phyloP scores from a whole-genome alignment of 2,888 invertebrate species.

The Polydrusus tereticollis region DNA sequence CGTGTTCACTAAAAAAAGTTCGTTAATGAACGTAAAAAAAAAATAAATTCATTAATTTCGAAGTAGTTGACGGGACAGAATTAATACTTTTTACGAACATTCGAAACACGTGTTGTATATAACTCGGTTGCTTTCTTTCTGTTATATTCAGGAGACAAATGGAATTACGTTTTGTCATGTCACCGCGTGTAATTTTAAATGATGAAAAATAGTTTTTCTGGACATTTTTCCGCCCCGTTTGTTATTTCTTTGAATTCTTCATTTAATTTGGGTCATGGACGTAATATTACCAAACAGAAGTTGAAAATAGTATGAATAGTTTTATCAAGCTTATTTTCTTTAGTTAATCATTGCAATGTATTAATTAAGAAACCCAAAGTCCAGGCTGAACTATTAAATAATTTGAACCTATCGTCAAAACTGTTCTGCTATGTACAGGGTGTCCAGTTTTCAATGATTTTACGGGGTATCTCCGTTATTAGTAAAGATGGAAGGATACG shows the following conservation, averaged over 20 bases:
- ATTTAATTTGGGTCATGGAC: not conserved
- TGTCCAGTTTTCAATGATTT: no score
- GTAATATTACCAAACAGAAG: not conserved
- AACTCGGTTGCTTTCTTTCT: not conserved
- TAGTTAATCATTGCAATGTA: no score
- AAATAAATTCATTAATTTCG: slow-evolving; percentile 3
- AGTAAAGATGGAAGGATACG: no score
- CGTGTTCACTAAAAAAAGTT: not conserved
- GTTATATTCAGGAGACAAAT: slow-evolving; percentile 6
- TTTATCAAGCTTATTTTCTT: no score
- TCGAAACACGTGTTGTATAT: not conserved
- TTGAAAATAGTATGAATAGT: not conserved
- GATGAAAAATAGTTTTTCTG: slow-evolving; percentile 4
- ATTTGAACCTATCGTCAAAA: no score
- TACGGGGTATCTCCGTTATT: no score
- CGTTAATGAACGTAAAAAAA: not conserved
- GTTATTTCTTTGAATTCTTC: not conserved
- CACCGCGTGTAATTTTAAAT: slow-evolving; percentile 6
- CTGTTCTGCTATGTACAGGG: no score
- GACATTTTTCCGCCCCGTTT: not conserved
- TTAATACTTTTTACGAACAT: slow-evolving; percentile 8
- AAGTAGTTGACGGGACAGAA: slow-evolving; percentile 1
- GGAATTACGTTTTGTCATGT: slow-evolving; percentile 6
- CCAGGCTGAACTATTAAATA: no score
- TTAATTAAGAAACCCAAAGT: no score